Percentiles rank a stretch among this genome's conserved stretches.
Evolutionary conservation across 2,113 vertebrate genomes (phyloP).

Genomic region (Malurus cyaneus): DNA sequence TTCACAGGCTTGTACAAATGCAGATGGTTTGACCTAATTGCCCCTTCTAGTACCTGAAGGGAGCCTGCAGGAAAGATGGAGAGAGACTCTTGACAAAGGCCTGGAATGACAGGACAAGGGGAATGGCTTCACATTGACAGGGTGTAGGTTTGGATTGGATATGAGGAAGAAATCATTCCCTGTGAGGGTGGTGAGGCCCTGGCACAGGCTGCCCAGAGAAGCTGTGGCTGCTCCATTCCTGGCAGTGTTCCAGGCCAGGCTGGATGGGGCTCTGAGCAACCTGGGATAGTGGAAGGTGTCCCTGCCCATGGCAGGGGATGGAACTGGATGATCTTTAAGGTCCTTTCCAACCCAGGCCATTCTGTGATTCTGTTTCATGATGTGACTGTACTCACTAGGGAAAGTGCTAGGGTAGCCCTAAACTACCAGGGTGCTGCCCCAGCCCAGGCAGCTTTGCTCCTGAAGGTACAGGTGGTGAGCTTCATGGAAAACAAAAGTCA

Average conservation of each 20-base stretch:
- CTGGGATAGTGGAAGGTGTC: neutral
- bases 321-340: neutral
- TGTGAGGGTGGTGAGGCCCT: neutral
- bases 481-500: neutral
- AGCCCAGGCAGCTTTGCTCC: neutral
- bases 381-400: neutral
- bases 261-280: neutral
- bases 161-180: neutral
- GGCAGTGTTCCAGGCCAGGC: neutral
- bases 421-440: fast-evolving
- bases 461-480: neutral
- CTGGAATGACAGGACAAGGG: neutral
- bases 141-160: neutral
- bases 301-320: neutral
- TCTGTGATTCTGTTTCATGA: neutral
- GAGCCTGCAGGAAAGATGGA: neutral
- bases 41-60: neutral
- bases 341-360: neutral
- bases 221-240: neutral
- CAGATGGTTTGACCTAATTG: neutral
- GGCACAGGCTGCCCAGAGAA: neutral
- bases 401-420: neutral
- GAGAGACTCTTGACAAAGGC: neutral
- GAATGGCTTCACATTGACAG: neutral
- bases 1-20: neutral